Evolutionary conservation across 2,888 invertebrate species (phyloP).

Genomic region (Parapristionchus giblindavisi): DNA sequence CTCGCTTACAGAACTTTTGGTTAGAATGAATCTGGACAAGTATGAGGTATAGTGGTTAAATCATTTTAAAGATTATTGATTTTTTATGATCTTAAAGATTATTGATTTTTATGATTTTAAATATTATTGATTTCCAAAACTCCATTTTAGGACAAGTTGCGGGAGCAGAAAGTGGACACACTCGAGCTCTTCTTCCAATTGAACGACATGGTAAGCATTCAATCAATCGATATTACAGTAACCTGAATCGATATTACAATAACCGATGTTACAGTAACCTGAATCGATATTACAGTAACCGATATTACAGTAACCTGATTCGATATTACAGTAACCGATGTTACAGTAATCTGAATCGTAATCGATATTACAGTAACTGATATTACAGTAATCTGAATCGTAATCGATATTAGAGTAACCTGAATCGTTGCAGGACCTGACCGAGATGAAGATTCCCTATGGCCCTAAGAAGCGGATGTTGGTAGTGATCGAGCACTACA

Average conservation of each 20-base stretch:
- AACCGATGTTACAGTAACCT: too few relatives aligned
- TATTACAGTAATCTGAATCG: too few relatives aligned
- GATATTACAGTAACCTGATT: neutral
- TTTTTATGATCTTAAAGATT: neutral
- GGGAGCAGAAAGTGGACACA: constrained; percentile 27
- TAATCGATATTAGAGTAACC: neutral
- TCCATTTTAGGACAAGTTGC: constrained; percentile 20
- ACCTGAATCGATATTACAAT: too few relatives aligned
- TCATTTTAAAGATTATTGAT: too few relatives aligned
- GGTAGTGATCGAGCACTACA: constrained; percentile 51
- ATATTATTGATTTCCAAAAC: neutral
- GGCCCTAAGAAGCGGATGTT: constrained; percentile 58
- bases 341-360: neutral
- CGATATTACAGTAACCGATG: neutral
- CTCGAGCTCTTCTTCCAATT: constrained; percentile 35
- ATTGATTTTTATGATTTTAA: neutral
- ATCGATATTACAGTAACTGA: neutral
- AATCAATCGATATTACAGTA: neutral
- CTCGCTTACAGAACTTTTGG: constrained; percentile 24
- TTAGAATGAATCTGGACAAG: constrained; percentile 34
- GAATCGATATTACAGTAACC: neutral
- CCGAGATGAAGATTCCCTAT: constrained; percentile 54
- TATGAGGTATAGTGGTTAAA: constrained; percentile 19
- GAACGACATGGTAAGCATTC: constrained; percentile 17
- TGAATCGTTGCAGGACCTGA: constrained; percentile 21